These are phyloP conservation scores for Crocuta crocuta DNA, from an alignment of 2,113 vertebrate genomes.

Conservation along the genomic window DNA sequence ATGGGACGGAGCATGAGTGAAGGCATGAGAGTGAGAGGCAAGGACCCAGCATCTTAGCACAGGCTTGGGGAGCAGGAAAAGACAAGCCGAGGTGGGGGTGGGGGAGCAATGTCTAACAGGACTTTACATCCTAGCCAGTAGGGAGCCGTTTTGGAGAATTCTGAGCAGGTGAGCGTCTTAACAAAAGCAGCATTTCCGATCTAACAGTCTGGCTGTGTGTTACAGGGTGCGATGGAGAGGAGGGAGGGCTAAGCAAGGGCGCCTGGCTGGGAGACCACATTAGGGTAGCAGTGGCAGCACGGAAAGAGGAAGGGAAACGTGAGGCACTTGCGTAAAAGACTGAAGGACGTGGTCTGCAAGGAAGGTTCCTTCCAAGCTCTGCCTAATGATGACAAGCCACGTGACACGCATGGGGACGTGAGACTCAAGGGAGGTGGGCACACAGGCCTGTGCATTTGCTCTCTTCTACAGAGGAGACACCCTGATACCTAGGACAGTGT, in stretches of 20 bases:
- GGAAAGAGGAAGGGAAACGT: neutral
- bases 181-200: neutral
- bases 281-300: neutral
- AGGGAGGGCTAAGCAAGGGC: neutral
- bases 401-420: neutral
- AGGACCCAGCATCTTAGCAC: neutral
- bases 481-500: accelerated
- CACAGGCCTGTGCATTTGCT: too few relatives aligned
- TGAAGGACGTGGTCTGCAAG: neutral
- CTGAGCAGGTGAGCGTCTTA: neutral
- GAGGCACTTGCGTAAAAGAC: neutral
- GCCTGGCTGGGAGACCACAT: neutral
- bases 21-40: neutral
- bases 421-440: neutral
- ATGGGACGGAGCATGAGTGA: neutral
- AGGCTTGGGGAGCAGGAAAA: neutral
- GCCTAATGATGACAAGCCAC: neutral
- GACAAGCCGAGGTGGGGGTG: neutral
- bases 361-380: neutral
- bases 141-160: neutral
- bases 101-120: neutral
- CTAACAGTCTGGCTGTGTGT: neutral
- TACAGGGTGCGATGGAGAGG: accelerated
- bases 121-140: neutral
- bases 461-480: neutral